Base-by-base conservation (phyloP, 2,797 vertebrate species). In the Craterocephalus amniculus region DNA sequence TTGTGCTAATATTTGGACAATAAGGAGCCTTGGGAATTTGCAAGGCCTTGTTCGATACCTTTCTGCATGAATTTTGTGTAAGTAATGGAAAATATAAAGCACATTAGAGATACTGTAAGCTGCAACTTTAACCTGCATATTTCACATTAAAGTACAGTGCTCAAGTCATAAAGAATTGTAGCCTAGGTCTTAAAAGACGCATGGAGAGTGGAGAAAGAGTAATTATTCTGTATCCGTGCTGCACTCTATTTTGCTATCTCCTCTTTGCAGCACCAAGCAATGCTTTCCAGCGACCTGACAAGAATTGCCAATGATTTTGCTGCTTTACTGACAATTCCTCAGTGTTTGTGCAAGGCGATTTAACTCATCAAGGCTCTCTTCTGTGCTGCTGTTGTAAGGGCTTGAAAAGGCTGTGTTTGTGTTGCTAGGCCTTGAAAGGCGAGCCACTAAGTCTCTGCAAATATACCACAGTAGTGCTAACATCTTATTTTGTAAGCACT, bases 251-350 rank as follows among this genome's bases (percentile, higher is more conserved):
- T 89, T 86, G 85, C 93, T 94, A 94, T 94, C 94, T 94, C 90
- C 79, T 84, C 89, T 79, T 45, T 87, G 91, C 93, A 93, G 93
- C 88, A 91, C 72, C 73, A 68, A 91, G 91, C 90, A 88, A 89
- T 91, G 90, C 91, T 89, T 84, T 89, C 79, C 80, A 76, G 83
- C 85, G 89, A 88, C 91, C 91, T 94, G 93, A 93, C 88, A 83
- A 89, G 93, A 93, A 94, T 94, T 92, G 89, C 89, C 92, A 94
- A 94, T 94, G 92, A 91, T 93, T 93, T 88, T 72, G 82, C 83
- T 76, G 87, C 88, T 90, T 88, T 84, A 76, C 86, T 84, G 88
- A 93, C 91, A 91, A 91, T 93, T 89, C 91, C 90, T 93, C 88
- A 91, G 90, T 94, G 90, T 94, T 91, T 91, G 89, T 85, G 91